These are phyloP conservation scores for Diloba caeruleocephala DNA, from an alignment of 2,888 invertebrate species.

Conservation along the genomic window DNA sequence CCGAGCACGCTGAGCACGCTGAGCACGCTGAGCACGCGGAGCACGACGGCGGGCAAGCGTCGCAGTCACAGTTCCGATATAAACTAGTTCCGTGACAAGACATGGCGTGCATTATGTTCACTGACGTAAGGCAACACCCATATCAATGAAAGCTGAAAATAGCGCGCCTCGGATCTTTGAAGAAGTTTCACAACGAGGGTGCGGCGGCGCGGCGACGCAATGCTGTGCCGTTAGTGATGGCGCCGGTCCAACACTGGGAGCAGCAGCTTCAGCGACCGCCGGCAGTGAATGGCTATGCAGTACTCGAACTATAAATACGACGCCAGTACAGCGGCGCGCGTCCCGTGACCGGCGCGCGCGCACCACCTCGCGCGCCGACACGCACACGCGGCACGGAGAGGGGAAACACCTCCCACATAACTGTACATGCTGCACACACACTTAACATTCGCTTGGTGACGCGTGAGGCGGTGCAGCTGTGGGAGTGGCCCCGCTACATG, in stretches of 20 bases:
- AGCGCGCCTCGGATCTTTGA: conserved; percentile 27
- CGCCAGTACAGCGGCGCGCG: not conserved
- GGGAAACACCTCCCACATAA: conserved; percentile 25
- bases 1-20: too few relatives aligned
- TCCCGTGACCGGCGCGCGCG: conserved; percentile 28
- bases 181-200: conserved; percentile 14
- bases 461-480: not conserved
- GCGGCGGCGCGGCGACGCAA: conserved; percentile 4
- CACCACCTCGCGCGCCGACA: conserved; percentile 1
- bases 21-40: too few relatives aligned
- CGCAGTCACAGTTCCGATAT: not conserved
- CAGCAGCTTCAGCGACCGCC: not conserved
- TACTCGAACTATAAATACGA: conserved; percentile 25
- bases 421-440: not conserved
- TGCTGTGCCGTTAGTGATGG: not conserved
- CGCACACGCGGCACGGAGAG: not conserved
- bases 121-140: conserved; percentile 24
- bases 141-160: conserved; percentile 42
- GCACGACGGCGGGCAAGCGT: too few relatives aligned
- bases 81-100: conserved; percentile 2
- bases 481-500: conserved; percentile 10
- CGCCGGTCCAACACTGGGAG: conserved; percentile 7
- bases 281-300: conserved; percentile 11
- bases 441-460: not conserved
- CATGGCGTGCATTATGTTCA: conserved; percentile 12